These are phyloP conservation scores for Rhineura floridana DNA, from an alignment of 2,113 vertebrate genomes.

Conservation along the genomic window DNA sequence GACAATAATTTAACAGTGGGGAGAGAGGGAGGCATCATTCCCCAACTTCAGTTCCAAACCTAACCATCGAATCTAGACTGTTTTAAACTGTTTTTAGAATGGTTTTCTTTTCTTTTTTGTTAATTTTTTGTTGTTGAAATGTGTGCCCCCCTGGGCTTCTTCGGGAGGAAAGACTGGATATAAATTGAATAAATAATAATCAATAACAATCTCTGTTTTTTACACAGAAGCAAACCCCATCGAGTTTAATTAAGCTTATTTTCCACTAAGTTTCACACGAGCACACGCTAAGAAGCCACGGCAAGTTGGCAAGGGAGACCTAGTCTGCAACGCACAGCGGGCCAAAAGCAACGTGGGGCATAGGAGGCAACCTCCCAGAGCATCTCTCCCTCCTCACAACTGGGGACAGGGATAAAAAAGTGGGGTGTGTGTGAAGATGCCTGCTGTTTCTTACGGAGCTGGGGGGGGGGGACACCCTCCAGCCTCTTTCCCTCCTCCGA, in stretches of 20 bases:
- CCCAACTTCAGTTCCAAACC: not conserved
- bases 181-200: too few relatives aligned
- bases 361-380: not conserved
- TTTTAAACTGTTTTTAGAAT: too few relatives aligned
- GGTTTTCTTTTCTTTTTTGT: too few relatives aligned
- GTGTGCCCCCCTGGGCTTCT: too few relatives aligned
- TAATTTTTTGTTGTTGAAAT: too few relatives aligned
- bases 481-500: not conserved
- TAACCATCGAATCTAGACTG: not conserved
- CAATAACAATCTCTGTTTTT: too few relatives aligned
- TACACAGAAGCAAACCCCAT: not conserved
- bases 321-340: not conserved
- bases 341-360: not conserved
- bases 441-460: not conserved
- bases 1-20: not conserved
- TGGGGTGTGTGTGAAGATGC: too few relatives aligned
- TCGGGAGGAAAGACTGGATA: too few relatives aligned
- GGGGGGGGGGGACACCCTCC: too few relatives aligned
- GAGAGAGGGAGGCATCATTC: not conserved
- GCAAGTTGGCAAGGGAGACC: not conserved
- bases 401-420: too few relatives aligned
- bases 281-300: not conserved
- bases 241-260: not conserved
- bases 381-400: not conserved
- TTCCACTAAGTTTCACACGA: not conserved